Base-by-base conservation (phyloP, 2,113 vertebrate species). In the Pterocles burchelli region DNA sequence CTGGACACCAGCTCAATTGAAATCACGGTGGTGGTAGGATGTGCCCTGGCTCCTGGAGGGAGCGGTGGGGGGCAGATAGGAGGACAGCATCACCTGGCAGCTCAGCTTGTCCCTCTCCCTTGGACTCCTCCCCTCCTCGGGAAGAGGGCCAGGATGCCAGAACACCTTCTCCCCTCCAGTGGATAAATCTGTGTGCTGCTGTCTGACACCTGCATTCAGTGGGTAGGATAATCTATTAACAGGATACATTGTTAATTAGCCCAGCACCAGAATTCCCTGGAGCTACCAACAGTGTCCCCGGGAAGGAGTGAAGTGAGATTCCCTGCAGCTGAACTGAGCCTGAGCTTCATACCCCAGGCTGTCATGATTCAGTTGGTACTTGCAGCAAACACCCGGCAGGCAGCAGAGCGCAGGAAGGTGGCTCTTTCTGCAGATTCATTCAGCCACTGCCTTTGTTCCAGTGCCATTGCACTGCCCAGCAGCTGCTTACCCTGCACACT, bases 401-500 rank as follows among this genome's bases (percentile, higher is more conserved):
- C 77, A 92, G 84, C 45, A 15, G 73, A 18, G 34, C 1, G 45
- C 29, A 57, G 68, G 59, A 57, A 66, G 67, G 67, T 10, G 55
- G 38, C n/a, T 88, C 58, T 43, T 46, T 41, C 68, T 74, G 76
- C 14, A 24, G 58, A 29, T 57, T 14, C 18, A 8, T 43, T 59
- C 81, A 75, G 45, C 19, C 22, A 6, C 79, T 88, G 66, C 68
- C 83, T 61, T 49, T 34, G 76, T 70, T 74, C 46, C 67, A 45
- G 46, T 4, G 0, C 33, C 0, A 3, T 2, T 0, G 1, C n/a
- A 7, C 84, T 8, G 31, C 57, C n/a, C 0, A 24, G 67, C 62
- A 76, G 83, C 80, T 86, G 52, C 79, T 59, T 5, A 13, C 38
- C 43, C 72, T 0, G 0, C 9, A 2, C 36, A 1, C 38, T 86